phyloP scores from a whole-genome alignment of 2,113 vertebrate species.

The Onychostoma macrolepis region DNA sequence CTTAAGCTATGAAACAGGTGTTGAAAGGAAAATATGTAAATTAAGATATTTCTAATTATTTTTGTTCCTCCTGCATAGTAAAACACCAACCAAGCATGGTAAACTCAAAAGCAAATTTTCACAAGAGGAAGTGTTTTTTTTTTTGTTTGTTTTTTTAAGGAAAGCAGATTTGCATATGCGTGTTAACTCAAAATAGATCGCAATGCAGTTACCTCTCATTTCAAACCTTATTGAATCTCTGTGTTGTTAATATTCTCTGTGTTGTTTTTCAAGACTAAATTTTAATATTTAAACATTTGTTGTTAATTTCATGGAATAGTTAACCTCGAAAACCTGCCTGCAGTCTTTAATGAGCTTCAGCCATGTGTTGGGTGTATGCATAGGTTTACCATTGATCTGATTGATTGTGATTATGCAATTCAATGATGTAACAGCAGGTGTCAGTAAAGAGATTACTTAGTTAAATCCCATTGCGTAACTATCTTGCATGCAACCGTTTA shows the following conservation, averaged over 20 bases:
- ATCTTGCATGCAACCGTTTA: neutral
- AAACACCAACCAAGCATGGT: neutral
- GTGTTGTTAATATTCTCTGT: neutral
- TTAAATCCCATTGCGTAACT: neutral
- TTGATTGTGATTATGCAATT: conserved; percentile 6
- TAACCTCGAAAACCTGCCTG: neutral
- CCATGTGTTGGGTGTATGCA: neutral
- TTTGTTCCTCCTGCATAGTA: no score
- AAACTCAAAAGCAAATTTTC: neutral
- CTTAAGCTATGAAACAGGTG: neutral
- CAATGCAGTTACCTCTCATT: neutral
- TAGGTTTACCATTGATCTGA: neutral
- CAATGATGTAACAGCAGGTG: conserved; percentile 20
- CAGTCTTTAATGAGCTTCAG: neutral
- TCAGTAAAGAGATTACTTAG: conserved; percentile 1
- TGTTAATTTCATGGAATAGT: neutral
- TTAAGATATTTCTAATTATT: neutral
- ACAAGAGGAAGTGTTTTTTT: neutral
- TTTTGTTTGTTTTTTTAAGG: no score
- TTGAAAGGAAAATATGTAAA: conserved; percentile 4
- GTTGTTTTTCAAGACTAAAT: neutral
- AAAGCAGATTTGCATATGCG: neutral
- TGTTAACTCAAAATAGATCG: neutral
- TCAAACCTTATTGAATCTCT: neutral
- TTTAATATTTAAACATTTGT: neutral